phyloP scores from a whole-genome alignment of 2,888 invertebrate species.

The Drosophila eohydei region DNA sequence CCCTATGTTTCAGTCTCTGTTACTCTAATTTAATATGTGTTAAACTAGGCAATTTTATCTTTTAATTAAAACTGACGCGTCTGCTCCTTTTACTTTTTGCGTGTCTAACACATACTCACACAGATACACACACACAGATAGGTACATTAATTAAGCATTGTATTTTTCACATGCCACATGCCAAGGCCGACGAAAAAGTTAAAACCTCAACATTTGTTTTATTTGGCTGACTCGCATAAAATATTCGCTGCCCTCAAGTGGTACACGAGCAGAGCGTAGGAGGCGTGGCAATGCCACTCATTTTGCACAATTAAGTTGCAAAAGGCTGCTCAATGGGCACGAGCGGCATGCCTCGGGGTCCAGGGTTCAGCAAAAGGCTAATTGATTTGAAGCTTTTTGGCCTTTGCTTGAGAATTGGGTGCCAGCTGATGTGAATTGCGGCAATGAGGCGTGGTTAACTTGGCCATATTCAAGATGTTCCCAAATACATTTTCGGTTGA shows the following conservation, averaged over 20 bases:
- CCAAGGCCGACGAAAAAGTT: constrained; percentile 42
- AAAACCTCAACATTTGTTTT: constrained; percentile 65
- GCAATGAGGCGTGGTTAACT: constrained; percentile 38
- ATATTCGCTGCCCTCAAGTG: constrained; percentile 48
- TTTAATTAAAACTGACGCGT: constrained; percentile 77
- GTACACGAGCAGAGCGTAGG: constrained; percentile 1
- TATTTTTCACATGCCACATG: constrained; percentile 55
- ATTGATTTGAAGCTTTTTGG: constrained; percentile 70
- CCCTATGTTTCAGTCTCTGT: neutral
- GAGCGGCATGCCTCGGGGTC: neutral
- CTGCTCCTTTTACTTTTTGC: constrained; percentile 44
- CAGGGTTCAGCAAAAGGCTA: constrained; percentile 65
- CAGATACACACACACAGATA: constrained; percentile 22
- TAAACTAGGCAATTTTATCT: constrained; percentile 69
- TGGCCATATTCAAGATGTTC: constrained; percentile 33
- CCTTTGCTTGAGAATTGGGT: constrained; percentile 38
- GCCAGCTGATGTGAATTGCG: constrained; percentile 40
- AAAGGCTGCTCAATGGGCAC: constrained; percentile 16
- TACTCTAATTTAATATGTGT: constrained; percentile 23
- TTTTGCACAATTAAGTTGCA: constrained; percentile 67
- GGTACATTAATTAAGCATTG: constrained; percentile 74
- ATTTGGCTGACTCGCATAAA: constrained; percentile 66
- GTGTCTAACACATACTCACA: neutral
- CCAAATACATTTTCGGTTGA: constrained; percentile 6
- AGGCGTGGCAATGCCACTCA: constrained; percentile 42